phyloP scores from a whole-genome alignment of 2,113 vertebrate genomes.

The Hemiprocne comata region DNA sequence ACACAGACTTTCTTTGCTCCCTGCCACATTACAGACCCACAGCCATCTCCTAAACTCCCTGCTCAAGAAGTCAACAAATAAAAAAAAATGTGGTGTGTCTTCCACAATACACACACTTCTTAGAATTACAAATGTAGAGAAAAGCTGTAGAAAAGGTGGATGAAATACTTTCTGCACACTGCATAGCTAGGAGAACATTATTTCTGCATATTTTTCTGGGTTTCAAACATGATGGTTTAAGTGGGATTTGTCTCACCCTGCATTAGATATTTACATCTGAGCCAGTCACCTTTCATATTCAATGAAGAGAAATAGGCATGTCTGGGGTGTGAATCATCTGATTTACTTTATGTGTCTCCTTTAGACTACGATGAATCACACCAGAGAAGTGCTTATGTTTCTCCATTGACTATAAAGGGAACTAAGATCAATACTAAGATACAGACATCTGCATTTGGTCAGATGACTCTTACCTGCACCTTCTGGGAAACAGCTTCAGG shows the following conservation, averaged over 20 bases:
- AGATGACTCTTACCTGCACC: constrained; percentile 19
- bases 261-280: constrained; percentile 40
- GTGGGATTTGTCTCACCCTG: constrained; percentile 39
- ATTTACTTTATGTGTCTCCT: constrained; percentile 29
- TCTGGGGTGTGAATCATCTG: constrained; percentile 59
- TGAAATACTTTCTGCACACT: not conserved
- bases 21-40: not conserved
- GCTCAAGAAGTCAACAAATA: not conserved
- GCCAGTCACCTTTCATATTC: constrained; percentile 28
- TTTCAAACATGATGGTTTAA: not conserved
- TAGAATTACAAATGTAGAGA: not conserved
- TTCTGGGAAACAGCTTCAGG: constrained; percentile 4
- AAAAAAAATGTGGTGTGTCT: not conserved
- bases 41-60: not conserved
- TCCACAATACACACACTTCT: not conserved
- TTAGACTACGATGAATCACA: constrained; percentile 53
- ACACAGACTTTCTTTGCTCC: not conserved
- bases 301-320: constrained; percentile 38
- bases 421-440: constrained; percentile 44
- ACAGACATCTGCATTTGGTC: constrained; percentile 5
- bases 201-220: constrained; percentile 20
- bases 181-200: not conserved
- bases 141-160: not conserved
- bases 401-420: constrained; percentile 29
- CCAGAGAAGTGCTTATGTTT: constrained; percentile 31